Conservation (phyloP, 2,797 vertebrate genomes). For the Squalus acanthias region DNA sequence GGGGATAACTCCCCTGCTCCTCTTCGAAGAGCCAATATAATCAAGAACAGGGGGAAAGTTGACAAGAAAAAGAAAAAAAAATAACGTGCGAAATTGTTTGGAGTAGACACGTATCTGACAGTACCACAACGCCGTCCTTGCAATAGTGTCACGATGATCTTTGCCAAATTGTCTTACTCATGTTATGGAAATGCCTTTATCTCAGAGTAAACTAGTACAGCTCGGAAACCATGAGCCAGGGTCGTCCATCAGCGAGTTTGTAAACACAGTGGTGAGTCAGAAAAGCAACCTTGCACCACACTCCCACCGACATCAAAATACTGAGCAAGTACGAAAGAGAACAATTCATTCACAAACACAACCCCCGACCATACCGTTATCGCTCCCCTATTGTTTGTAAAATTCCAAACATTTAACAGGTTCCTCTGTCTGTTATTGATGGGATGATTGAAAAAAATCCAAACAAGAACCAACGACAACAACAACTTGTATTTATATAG, state of each 20-base stretch:
- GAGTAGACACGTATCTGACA: background rate
- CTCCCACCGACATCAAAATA: background rate
- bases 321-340: background rate
- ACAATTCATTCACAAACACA: background rate
- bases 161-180: background rate
- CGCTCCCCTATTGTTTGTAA: background rate
- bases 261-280: background rate
- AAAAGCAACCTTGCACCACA: background rate
- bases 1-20: too few relatives aligned
- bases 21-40: too few relatives aligned
- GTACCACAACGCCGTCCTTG: background rate
- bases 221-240: background rate
- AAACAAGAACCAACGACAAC: too few relatives aligned
- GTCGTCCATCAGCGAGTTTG: background rate
- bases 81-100: background rate
- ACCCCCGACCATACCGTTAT: background rate
- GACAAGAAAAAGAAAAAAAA: background rate
- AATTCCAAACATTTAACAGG: background rate
- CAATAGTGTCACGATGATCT: background rate
- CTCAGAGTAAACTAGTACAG: background rate
- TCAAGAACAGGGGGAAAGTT: background rate
- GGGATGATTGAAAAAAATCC: background rate
- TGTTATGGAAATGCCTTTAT: conserved; percentile 26
- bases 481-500: too few relatives aligned
- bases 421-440: background rate